Evolutionary conservation across 2,888 invertebrate genomes (phyloP).

Genomic region (Lamproptera curius): DNA sequence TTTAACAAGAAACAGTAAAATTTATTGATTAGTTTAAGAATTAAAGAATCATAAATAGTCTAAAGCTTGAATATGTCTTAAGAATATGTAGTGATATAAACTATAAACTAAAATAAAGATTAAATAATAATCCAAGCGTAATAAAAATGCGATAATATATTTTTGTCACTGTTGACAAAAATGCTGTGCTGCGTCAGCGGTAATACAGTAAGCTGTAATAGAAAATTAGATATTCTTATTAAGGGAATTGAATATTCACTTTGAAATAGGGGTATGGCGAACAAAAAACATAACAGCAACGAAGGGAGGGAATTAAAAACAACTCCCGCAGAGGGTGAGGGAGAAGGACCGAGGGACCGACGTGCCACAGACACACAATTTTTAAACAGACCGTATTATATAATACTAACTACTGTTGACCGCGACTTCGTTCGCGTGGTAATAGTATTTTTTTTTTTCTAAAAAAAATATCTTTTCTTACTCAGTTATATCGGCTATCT

Average conservation of each 20-base stretch:
- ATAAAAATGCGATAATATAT: too few relatives aligned
- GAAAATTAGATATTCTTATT: not conserved
- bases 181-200: too few relatives aligned
- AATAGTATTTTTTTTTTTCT: not conserved
- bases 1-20: too few relatives aligned
- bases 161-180: too few relatives aligned
- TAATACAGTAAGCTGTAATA: too few relatives aligned
- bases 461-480: not conserved
- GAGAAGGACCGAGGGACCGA: slow-evolving; percentile 31
- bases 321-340: slow-evolving; percentile 34
- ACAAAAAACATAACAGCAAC: slow-evolving; percentile 26
- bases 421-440: slow-evolving; percentile 26
- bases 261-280: slow-evolving; percentile 30
- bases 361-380: slow-evolving; percentile 43
- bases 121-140: too few relatives aligned
- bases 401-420: slow-evolving; percentile 49
- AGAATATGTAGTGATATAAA: too few relatives aligned
- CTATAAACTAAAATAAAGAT: too few relatives aligned
- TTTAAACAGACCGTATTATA: slow-evolving; percentile 18
- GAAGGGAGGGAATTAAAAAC: slow-evolving; percentile 54
- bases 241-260: not conserved
- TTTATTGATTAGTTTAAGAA: too few relatives aligned
- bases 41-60: too few relatives aligned
- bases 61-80: too few relatives aligned
- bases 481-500: not conserved